phyloP scores from a whole-genome alignment of 2,113 vertebrate species.

The Poecilia latipinna region DNA sequence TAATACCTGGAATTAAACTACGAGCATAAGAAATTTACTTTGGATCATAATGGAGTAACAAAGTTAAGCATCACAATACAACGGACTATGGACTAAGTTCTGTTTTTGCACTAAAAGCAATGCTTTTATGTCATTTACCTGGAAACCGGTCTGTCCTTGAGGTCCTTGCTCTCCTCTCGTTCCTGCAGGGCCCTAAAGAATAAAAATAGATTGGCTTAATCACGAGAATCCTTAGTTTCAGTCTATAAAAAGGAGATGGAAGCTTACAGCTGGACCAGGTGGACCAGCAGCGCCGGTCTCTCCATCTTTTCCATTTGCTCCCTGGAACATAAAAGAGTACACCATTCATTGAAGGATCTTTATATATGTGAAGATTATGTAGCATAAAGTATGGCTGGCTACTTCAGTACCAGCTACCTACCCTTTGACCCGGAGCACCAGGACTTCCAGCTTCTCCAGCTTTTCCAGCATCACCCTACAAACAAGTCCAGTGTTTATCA shows the following conservation, averaged over 20 bases:
- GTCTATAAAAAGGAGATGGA: neutral
- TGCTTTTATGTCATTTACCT: constrained; percentile 77
- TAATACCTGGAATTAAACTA: neutral
- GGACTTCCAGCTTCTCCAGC: constrained; percentile 89
- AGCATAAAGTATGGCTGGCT: neutral
- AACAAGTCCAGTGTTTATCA: neutral
- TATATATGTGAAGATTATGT: neutral
- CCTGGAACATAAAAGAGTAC: constrained; percentile 75
- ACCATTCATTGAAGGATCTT: neutral
- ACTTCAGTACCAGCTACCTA: constrained; percentile 47
- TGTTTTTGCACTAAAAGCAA: no score
- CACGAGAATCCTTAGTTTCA: neutral
- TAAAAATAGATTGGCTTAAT: neutral
- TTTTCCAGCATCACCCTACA: constrained; percentile 95
- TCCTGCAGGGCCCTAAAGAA: constrained; percentile 86
- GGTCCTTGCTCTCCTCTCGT: constrained; percentile 97
- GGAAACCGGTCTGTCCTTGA: constrained; percentile 92
- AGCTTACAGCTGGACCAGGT: constrained; percentile 89
- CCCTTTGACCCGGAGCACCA: constrained; percentile 90
- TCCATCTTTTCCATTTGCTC: constrained; percentile 95
- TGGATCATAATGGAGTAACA: neutral
- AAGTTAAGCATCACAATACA: neutral
- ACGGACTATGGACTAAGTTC: no score
- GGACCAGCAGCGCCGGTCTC: constrained; percentile 92
- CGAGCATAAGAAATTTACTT: no score